phyloP scores from a whole-genome alignment of 1,140 invertebrate species.

The Apocrypta bakeri region DNA sequence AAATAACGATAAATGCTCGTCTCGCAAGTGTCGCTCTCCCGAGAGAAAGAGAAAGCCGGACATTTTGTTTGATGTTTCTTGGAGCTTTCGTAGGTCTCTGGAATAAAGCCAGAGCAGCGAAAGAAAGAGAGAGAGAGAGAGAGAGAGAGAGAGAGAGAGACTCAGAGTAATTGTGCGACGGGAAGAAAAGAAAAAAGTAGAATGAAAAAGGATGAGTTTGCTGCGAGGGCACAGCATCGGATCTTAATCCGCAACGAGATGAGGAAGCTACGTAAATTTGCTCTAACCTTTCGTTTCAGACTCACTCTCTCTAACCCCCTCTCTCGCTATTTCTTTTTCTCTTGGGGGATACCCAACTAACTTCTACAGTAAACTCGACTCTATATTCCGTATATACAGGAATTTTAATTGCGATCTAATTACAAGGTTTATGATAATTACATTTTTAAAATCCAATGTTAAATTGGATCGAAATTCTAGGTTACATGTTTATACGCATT shows the following conservation, averaged over 20 bases:
- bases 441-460: no score
- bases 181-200: not conserved
- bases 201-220: not conserved
- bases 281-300: not conserved
- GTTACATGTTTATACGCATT: no score
- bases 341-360: not conserved
- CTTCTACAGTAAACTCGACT: not conserved
- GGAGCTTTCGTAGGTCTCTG: conserved; percentile 14
- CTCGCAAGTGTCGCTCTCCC: not conserved
- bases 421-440: not conserved
- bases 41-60: not conserved
- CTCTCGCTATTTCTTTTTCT: not conserved
- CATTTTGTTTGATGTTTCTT: conserved; percentile 37
- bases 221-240: not conserved
- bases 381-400: no score
- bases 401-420: not conserved
- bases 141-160: not conserved
- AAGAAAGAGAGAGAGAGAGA: not conserved
- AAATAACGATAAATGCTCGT: conserved; percentile 22
- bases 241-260: not conserved
- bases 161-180: not conserved
- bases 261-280: not conserved
- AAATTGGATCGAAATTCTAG: no score
- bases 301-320: not conserved
- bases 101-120: not conserved